Conservation (phyloP, 1,140 invertebrate genomes). For the Papilio polytes region DNA sequence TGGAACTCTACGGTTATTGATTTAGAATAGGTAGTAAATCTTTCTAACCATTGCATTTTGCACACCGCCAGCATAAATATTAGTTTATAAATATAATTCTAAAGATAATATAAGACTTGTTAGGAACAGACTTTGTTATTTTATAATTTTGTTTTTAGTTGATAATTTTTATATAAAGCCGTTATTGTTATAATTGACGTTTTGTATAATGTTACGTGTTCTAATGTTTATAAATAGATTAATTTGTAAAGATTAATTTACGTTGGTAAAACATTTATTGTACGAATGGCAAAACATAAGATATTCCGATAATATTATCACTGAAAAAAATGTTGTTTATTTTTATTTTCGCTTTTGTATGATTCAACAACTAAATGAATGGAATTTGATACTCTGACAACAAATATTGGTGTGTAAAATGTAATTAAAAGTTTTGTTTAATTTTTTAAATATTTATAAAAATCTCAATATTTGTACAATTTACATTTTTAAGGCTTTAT, state of each 20-base stretch:
- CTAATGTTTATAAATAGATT: not conserved
- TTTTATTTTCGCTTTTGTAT: not conserved
- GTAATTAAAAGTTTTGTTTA: not conserved
- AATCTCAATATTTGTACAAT: no score
- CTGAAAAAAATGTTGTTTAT: not conserved
- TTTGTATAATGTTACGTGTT: not conserved
- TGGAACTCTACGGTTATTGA: slow-evolving; percentile 33
- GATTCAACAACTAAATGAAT: not conserved
- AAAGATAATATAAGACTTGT: slow-evolving; percentile 20
- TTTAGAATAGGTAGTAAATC: slow-evolving; percentile 58
- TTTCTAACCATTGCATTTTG: slow-evolving; percentile 48
- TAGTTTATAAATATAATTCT: slow-evolving; percentile 33
- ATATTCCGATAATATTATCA: no score
- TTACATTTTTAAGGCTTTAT: no score
- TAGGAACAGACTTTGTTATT: slow-evolving; percentile 3
- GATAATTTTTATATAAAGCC: slow-evolving; percentile 1
- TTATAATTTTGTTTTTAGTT: not conserved
- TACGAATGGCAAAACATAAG: no score
- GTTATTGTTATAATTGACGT: not conserved
- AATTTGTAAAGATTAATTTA: not conserved
- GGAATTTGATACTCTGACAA: not conserved
- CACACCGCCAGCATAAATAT: slow-evolving; percentile 39
- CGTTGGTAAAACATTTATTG: no score
- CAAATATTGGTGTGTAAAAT: not conserved
- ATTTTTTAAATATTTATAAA: no score